A percentile compares a stretch with the other conserved stretches of the same genome.
These are phyloP conservation scores for Drosophila kanekoi DNA, from an alignment of 2,888 invertebrate genomes.

Conservation along the genomic window DNA sequence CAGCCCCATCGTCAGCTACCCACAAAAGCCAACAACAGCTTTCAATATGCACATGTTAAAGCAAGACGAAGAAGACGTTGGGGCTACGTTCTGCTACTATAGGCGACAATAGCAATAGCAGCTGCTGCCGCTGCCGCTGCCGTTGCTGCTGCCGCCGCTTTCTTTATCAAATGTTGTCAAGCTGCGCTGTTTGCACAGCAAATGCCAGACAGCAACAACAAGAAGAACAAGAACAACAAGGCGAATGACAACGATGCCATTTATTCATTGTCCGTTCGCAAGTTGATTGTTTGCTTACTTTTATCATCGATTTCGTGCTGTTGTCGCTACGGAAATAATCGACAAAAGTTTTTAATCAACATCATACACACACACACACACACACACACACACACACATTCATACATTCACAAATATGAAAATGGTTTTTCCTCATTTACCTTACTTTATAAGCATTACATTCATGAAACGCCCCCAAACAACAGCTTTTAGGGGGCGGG, in stretches of 20 bases:
- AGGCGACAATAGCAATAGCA: conserved; percentile 33
- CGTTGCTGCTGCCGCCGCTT: conserved; percentile 31
- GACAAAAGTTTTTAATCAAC: conserved; percentile 79
- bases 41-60: conserved; percentile 39
- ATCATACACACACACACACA: conserved; percentile 17
- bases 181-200: conserved; percentile 55
- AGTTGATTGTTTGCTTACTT: conserved; percentile 79
- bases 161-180: conserved; percentile 57
- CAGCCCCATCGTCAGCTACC: background rate
- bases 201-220: conserved; percentile 44
- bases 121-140: conserved; percentile 21
- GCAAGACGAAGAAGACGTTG: conserved; percentile 18
- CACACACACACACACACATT: background rate
- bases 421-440: conserved; percentile 24
- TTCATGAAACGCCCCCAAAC: conserved; percentile 34
- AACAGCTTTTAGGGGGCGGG: conserved; percentile 1
- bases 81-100: conserved; percentile 1
- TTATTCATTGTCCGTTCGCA: conserved; percentile 54
- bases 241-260: conserved; percentile 33
- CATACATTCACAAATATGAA: conserved; percentile 7
- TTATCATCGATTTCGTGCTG: conserved; percentile 73
- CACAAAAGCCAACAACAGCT: conserved; percentile 34
- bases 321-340: conserved; percentile 66
- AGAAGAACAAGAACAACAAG: background rate
- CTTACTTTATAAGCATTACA: conserved; percentile 40